Evolutionary conservation across 2,888 invertebrate species (phyloP).

Genomic region (Tipula confusa): DNA sequence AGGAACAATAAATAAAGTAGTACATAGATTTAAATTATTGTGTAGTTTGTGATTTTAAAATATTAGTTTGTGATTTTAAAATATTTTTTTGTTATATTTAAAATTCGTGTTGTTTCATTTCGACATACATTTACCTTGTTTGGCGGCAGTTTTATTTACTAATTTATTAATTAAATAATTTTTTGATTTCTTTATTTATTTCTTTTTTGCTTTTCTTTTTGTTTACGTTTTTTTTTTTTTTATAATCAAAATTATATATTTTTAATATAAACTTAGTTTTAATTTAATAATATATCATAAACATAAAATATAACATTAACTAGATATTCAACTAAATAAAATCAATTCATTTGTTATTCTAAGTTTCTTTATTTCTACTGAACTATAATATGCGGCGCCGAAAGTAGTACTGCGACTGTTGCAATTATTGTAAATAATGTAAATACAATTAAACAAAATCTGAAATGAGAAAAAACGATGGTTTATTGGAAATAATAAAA

Average conservation of each 20-base stretch:
- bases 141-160: conserved; percentile 29
- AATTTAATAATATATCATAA: conserved; percentile 27
- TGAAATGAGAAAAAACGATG: conserved; percentile 45
- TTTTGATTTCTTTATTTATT: conserved; percentile 29
- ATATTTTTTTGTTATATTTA: background rate
- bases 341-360: conserved; percentile 31
- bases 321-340: conserved; percentile 21
- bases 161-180: background rate
- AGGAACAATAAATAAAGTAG: background rate
- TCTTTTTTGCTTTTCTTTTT: background rate
- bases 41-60: conserved; percentile 30
- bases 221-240: background rate
- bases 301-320: conserved; percentile 21
- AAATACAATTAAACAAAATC: conserved; percentile 93
- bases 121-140: conserved; percentile 28
- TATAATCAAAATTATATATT: background rate
- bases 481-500: too few relatives aligned
- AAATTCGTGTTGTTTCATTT: conserved; percentile 25
- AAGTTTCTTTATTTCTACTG: conserved; percentile 57
- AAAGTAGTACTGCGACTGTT: conserved; percentile 84
- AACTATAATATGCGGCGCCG: conserved; percentile 92
- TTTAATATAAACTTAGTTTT: conserved; percentile 20
- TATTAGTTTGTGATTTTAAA: conserved; percentile 1
- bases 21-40: background rate
- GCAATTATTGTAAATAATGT: conserved; percentile 90